A percentile compares a stretch with the other conserved stretches of the same genome.
Conservation (phyloP, 92 coral and sea anemone genomes). For the Blastomussa wellsi region DNA sequence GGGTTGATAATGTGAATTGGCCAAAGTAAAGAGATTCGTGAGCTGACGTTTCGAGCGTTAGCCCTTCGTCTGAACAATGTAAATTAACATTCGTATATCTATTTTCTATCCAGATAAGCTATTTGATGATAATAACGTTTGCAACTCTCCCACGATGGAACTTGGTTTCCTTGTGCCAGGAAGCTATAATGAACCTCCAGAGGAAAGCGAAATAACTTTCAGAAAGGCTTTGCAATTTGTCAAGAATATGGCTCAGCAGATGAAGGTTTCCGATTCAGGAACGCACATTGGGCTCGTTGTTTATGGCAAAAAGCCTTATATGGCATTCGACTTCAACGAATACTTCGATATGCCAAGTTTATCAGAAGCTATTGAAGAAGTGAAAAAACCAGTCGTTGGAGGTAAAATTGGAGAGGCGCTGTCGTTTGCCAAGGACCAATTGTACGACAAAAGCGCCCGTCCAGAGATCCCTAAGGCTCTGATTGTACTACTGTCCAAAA, state of each 20-base stretch:
- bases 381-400: slow-evolving; percentile 46
- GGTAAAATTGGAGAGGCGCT: slow-evolving; percentile 62
- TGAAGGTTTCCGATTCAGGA: slow-evolving; percentile 60
- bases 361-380: slow-evolving; percentile 46
- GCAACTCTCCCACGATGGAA: slow-evolving; percentile 37
- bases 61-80: too few species aligned
- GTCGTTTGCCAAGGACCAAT: slow-evolving; percentile 46
- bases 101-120: slow-evolving; percentile 13
- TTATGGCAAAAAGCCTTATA: slow-evolving; percentile 54
- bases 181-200: slow-evolving; percentile 11
- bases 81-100: neutral
- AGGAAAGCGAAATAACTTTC: slow-evolving; percentile 29
- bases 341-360: slow-evolving; percentile 35
- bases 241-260: slow-evolving; percentile 36
- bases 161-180: slow-evolving; percentile 59
- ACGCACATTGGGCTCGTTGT: slow-evolving; percentile 73
- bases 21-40: too few species aligned
- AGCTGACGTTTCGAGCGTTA: too few species aligned
- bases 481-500: slow-evolving; percentile 41
- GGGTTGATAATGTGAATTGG: too few species aligned
- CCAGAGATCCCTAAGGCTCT: slow-evolving; percentile 50
- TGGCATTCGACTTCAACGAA: slow-evolving; percentile 69
- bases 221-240: slow-evolving; percentile 51
- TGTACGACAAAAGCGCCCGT: slow-evolving; percentile 55
- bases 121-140: slow-evolving; percentile 35